Conservation (phyloP, 2,797 vertebrate species). For the Rhyacichthys aspro region DNA sequence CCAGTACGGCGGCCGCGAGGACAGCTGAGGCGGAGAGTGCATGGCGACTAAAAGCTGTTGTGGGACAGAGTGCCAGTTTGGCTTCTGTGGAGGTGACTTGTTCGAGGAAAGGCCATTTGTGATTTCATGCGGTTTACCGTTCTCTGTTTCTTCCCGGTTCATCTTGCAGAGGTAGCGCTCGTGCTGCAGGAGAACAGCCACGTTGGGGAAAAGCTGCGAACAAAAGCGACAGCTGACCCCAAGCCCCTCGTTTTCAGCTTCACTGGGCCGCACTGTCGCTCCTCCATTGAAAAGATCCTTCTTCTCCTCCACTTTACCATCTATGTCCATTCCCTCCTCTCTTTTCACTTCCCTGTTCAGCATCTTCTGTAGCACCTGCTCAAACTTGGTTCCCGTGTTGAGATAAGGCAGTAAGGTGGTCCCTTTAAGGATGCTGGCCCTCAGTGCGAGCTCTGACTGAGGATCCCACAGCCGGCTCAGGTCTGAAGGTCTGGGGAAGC, state of each 20-base stretch:
- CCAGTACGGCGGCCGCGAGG: constrained; percentile 60
- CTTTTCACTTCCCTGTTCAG: constrained; percentile 72
- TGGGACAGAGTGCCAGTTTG: constrained; percentile 73
- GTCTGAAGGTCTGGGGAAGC: constrained; percentile 47
- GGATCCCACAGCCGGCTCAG: constrained; percentile 70
- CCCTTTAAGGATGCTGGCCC: constrained; percentile 71
- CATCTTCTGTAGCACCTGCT: constrained; percentile 81
- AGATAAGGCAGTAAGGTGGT: constrained; percentile 74
- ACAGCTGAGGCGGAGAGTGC: constrained; percentile 66
- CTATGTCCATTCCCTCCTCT: constrained; percentile 50
- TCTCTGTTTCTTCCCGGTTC: constrained; percentile 61
- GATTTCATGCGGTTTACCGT: constrained; percentile 43
- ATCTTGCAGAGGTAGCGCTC: constrained; percentile 79
- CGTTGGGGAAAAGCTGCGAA: constrained; percentile 76
- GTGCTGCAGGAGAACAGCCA: constrained; percentile 76
- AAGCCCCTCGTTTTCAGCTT: constrained; percentile 37
- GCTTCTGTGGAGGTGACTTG: constrained; percentile 66
- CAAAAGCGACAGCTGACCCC: constrained; percentile 76
- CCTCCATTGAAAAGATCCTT: constrained; percentile 45
- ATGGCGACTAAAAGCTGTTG: constrained; percentile 74
- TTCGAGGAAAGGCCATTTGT: constrained; percentile 67
- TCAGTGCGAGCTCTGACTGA: constrained; percentile 63
- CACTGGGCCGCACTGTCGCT: constrained; percentile 25
- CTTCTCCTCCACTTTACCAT: constrained; percentile 35
- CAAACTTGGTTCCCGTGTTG: constrained; percentile 76